phyloP scores from a whole-genome alignment of 2,797 vertebrate genomes.

The Melanotaenia trifasciata region DNA sequence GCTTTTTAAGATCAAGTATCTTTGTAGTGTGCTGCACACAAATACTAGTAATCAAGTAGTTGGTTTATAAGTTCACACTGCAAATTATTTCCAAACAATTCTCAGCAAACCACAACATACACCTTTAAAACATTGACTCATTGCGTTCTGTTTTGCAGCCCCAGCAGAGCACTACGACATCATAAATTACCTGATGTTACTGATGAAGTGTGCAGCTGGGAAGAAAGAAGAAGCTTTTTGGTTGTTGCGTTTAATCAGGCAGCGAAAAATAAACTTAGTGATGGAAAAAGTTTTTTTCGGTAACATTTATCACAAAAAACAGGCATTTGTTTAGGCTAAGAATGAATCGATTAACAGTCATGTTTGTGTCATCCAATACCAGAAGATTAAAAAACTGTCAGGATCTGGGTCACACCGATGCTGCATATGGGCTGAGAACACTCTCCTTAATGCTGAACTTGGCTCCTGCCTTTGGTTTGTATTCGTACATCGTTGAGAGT shows the following conservation, averaged over 20 bases:
- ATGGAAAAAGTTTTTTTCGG: not conserved
- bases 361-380: not conserved
- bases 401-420: not conserved
- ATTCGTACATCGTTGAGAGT: not conserved
- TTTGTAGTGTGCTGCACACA: not conserved
- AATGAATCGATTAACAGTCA: not conserved
- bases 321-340: not conserved
- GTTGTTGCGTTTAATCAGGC: not conserved
- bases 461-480: not conserved
- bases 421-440: not conserved
- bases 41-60: not conserved
- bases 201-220: constrained; percentile 14
- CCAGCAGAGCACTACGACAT: constrained; percentile 17
- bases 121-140: not conserved
- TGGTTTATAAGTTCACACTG: not conserved
- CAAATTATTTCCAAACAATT: constrained; percentile 22
- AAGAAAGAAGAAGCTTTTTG: not conserved
- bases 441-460: not conserved
- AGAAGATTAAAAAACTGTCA: not conserved
- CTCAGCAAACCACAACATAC: constrained; percentile 14
- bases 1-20: not conserved
- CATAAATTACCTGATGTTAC: constrained; percentile 16
- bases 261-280: not conserved
- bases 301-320: not conserved
- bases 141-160: constrained; percentile 11